A percentile compares a stretch with the other conserved stretches of the same genome.
Conservation (phyloP, 2,113 vertebrate species). For the Calidris pygmaea region DNA sequence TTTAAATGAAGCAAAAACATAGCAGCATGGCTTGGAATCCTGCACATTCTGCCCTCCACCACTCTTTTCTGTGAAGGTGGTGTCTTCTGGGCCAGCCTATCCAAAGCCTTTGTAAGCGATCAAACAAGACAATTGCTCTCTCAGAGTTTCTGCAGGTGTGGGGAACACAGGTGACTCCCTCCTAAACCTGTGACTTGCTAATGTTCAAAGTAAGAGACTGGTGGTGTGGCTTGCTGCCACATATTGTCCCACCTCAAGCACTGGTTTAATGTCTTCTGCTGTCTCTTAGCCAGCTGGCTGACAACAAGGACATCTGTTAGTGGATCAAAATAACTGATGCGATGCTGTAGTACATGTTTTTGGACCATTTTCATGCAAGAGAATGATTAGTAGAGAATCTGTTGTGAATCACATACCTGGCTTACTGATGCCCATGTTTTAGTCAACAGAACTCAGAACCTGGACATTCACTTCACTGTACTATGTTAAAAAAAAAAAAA, state of each 20-base stretch:
- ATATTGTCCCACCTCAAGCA: not conserved
- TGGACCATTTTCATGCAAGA: not conserved
- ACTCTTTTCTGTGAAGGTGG: not conserved
- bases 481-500: not conserved
- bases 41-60: not conserved
- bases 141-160: not conserved
- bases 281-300: not conserved
- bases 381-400: not conserved
- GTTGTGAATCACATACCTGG: not conserved
- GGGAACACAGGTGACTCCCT: not conserved
- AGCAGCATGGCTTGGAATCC: not conserved
- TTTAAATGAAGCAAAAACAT: not conserved
- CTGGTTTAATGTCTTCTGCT: not conserved
- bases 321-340: not conserved
- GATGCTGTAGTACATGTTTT: not conserved
- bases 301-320: not conserved
- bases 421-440: not conserved
- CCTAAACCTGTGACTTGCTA: not conserved
- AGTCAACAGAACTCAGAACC: not conserved
- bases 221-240: not conserved
- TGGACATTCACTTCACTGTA: not conserved
- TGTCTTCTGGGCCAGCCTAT: not conserved
- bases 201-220: not conserved
- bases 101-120: not conserved
- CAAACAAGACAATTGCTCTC: not conserved